phyloP scores from a whole-genome alignment of 37 sponge, comb jelly and placozoan genomes.

The Chondrosia reniformis region DNA sequence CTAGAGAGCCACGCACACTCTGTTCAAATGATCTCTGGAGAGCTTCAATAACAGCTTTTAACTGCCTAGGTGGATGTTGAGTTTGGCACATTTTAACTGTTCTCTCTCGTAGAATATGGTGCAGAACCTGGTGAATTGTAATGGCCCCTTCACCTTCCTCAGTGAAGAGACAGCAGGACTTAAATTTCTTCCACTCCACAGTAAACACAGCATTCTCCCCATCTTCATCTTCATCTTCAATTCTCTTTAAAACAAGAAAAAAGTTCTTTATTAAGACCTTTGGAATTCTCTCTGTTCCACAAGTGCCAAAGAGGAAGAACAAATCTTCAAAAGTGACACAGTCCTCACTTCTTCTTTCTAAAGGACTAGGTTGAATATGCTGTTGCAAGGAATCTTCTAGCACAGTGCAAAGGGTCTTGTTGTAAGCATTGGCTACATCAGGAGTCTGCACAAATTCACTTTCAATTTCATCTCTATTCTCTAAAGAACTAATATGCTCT shows the following conservation, averaged over 20 bases:
- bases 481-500: not conserved
- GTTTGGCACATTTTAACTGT: too few species aligned
- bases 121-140: not conserved
- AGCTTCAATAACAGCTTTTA: too few species aligned
- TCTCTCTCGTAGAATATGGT: not conserved
- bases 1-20: too few species aligned
- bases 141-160: not conserved
- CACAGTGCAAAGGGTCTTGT: not conserved
- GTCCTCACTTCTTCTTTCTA: not conserved
- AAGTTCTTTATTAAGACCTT: not conserved
- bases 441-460: not conserved
- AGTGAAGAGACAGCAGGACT: not conserved
- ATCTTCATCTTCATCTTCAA: not conserved
- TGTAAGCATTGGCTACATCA: not conserved
- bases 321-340: not conserved
- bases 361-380: too few species aligned
- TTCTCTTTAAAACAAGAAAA: not conserved
- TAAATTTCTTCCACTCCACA: not conserved
- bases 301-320: slow-evolving; percentile 6
- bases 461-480: not conserved
- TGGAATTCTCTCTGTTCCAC: not conserved
- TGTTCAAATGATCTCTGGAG: too few species aligned
- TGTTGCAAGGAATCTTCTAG: not conserved
- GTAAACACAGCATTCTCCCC: not conserved
- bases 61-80: too few species aligned